Percentiles rank a stretch among this genome's conserved stretches.
These are phyloP conservation scores for Temnothorax nylanderi DNA, from an alignment of 1,140 invertebrate species.

Conservation along the genomic window DNA sequence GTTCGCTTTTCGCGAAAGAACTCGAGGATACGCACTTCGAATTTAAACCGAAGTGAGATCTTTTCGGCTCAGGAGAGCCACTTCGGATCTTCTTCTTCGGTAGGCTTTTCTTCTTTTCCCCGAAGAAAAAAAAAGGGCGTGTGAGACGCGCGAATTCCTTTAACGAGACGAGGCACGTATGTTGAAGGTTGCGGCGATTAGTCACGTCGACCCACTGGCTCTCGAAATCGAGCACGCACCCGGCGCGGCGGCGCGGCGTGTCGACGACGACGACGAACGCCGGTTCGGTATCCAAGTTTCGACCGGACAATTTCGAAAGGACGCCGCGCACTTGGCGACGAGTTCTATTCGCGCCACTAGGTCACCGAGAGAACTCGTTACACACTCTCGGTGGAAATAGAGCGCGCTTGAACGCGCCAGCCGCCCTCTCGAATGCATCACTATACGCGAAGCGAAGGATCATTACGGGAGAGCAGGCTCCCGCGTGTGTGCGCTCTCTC, in stretches of 20 bases:
- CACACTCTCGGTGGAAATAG: slow-evolving; percentile 74
- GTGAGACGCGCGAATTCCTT: not conserved
- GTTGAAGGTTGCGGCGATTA: slow-evolving; percentile 56
- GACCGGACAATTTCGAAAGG: slow-evolving; percentile 78
- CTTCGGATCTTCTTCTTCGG: not conserved
- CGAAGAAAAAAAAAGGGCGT: not conserved
- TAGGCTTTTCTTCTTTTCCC: not conserved
- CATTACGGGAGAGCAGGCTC: slow-evolving; percentile 9
- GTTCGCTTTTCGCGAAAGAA: not conserved
- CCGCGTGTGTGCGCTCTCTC: not conserved
- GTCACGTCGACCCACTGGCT: slow-evolving; percentile 70
- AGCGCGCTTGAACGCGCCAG: slow-evolving; percentile 58
- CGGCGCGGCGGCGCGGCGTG: not conserved
- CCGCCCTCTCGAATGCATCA: slow-evolving; percentile 46
- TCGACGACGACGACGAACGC: not conserved
- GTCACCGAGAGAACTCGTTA: slow-evolving; percentile 79
- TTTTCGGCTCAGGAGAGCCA: not conserved
- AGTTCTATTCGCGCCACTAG: slow-evolving; percentile 82
- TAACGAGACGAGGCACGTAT: not conserved
- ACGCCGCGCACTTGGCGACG: slow-evolving; percentile 74
- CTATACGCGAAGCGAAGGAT: slow-evolving; percentile 24
- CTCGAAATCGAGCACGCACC: slow-evolving; percentile 64
- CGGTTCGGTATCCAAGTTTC: slow-evolving; percentile 72
- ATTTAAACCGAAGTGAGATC: not conserved
- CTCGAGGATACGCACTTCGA: not conserved